Evolutionary conservation across 2,797 vertebrate genomes (phyloP).

Genomic region (Cyclura pinguis): DNA sequence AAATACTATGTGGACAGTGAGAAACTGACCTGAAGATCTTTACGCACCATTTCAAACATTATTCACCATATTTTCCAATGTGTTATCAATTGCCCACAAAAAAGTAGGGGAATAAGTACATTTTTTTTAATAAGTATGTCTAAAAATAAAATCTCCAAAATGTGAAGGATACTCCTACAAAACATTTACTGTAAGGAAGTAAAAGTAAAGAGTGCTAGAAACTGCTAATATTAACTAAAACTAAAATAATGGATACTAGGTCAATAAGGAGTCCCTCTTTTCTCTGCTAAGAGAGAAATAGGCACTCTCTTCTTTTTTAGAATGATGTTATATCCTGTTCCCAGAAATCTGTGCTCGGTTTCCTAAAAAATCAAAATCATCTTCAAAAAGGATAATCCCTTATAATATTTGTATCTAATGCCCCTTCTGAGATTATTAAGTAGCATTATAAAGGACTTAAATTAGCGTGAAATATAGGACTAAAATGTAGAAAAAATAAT

Average conservation of each 20-base stretch:
- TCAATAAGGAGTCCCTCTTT: background rate
- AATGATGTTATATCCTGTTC: background rate
- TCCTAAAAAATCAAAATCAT: slow-evolving; percentile 2
- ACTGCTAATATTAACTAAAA: background rate
- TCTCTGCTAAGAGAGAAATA: background rate
- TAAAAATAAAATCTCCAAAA: background rate
- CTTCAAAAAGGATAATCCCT: slow-evolving; percentile 68
- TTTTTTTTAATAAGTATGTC: no score
- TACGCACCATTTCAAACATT: background rate
- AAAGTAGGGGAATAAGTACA: background rate
- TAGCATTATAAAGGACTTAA: background rate
- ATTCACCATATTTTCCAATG: background rate
- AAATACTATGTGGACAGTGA: background rate
- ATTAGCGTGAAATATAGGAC: background rate
- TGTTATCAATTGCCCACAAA: background rate
- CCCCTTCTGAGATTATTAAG: background rate
- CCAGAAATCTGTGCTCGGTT: slow-evolving; percentile 60
- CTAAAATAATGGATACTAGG: background rate
- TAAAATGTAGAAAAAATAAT: slow-evolving; percentile 13
- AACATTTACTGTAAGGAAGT: background rate
- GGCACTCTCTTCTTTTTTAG: background rate
- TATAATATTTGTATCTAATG: slow-evolving; percentile 58
- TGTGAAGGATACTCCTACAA: background rate
- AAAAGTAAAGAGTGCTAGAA: slow-evolving; percentile 2
- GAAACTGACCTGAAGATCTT: background rate